phyloP scores from a whole-genome alignment of 2,113 vertebrate genomes.

The Ammodramus savannarum region DNA sequence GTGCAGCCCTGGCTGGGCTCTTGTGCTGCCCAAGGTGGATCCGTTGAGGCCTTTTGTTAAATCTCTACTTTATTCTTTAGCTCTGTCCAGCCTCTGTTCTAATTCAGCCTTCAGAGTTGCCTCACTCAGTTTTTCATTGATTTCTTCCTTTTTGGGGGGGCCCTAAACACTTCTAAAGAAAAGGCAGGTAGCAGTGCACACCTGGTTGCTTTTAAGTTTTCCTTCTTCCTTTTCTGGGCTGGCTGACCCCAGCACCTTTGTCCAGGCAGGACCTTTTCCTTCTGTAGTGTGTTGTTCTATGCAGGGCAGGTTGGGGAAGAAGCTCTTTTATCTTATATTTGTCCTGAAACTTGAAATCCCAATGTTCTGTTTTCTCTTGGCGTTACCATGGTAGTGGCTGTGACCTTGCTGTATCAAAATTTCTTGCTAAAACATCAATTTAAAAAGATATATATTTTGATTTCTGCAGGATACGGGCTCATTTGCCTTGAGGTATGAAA shows the following conservation, averaged over 20 bases:
- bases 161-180: not conserved
- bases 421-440: conserved; percentile 41
- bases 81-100: not conserved
- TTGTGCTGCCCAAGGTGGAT: not conserved
- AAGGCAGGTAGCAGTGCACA: rapidly evolving
- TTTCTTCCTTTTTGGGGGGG: not conserved
- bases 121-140: rapidly evolving
- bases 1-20: not conserved
- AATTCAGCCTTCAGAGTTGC: not conserved
- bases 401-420: conserved; percentile 11
- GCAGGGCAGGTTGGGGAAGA: not conserved
- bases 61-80: not conserved
- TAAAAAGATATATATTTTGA: not conserved
- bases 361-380: not conserved
- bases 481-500: not conserved
- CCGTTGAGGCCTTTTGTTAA: not conserved
- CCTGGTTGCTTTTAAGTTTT: not conserved
- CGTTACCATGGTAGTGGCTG: not conserved
- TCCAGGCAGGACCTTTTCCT: not conserved
- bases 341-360: not conserved
- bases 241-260: not conserved
- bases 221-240: not conserved
- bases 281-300: not conserved
- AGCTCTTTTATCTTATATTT: conserved; percentile 9
- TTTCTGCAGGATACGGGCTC: not conserved